Evolutionary conservation across 2,113 vertebrate genomes (phyloP).

Genomic region (Pungitius pungitius): DNA sequence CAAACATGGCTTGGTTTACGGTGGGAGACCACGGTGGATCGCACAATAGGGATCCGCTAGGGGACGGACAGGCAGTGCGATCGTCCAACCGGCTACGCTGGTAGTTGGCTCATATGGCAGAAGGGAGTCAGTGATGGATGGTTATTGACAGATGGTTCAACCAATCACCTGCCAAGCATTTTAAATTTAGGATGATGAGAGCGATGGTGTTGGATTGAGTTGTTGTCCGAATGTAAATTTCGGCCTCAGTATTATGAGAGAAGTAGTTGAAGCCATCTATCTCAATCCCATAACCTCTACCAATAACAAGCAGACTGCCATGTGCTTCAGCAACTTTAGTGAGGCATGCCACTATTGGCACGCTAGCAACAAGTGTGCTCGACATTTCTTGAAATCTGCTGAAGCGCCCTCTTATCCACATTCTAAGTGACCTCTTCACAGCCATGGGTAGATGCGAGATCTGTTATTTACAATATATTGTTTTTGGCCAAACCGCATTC

Average conservation of each 20-base stretch:
- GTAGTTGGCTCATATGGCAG: no score
- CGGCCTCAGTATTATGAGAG: not conserved
- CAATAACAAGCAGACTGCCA: not conserved
- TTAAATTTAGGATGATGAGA: not conserved
- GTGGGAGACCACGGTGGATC: not conserved
- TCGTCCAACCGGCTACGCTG: not conserved
- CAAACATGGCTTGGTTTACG: not conserved
- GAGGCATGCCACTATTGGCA: not conserved
- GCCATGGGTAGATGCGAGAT: no score
- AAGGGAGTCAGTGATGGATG: not conserved
- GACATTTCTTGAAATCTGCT: not conserved
- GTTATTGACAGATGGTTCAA: slow-evolving; percentile 1
- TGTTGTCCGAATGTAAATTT: not conserved
- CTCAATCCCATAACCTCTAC: not conserved
- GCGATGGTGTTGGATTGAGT: not conserved
- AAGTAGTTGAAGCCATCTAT: not conserved
- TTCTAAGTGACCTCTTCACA: not conserved
- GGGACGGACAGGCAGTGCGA: not conserved
- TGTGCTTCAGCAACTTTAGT: not conserved
- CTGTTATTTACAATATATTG: not conserved
- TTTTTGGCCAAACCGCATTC: no score
- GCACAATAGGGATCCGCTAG: not conserved
- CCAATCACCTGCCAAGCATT: not conserved
- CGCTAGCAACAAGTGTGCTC: not conserved
- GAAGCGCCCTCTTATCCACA: not conserved